Evolutionary conservation across 2,113 vertebrate genomes (phyloP).

Genomic region (Cyanoramphus novaezelandiae): DNA sequence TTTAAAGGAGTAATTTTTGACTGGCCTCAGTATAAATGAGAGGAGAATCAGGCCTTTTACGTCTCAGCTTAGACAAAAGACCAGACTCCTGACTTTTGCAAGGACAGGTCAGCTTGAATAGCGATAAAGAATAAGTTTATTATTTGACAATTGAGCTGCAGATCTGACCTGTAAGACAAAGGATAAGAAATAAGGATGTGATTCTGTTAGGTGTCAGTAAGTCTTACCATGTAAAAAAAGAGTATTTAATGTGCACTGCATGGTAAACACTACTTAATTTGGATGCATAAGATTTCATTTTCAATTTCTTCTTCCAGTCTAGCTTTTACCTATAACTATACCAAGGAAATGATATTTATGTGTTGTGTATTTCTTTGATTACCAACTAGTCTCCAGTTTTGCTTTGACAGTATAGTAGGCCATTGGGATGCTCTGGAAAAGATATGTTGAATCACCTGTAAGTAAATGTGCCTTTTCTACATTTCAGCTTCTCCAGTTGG

Average conservation of each 20-base stretch:
- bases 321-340: not conserved
- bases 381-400: not conserved
- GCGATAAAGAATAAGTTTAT: not conserved
- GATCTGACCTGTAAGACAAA: not conserved
- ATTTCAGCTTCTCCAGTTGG: slow-evolving; percentile 90
- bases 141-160: not conserved
- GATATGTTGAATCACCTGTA: not conserved
- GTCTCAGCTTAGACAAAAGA: not conserved
- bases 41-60: not conserved
- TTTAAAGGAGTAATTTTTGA: not conserved
- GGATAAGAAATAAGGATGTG: not conserved
- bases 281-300: not conserved
- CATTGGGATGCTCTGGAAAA: not conserved
- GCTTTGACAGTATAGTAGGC: not conserved
- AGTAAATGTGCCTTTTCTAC: slow-evolving; percentile 1
- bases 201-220: not conserved
- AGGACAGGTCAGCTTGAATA: not conserved
- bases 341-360: not conserved
- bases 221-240: not conserved
- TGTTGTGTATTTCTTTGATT: not conserved
- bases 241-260: not conserved
- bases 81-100: not conserved
- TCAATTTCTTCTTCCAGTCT: not conserved
- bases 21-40: not conserved
- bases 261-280: not conserved